phyloP scores from a whole-genome alignment of 2,113 vertebrate genomes.

The Candoia aspera region DNA sequence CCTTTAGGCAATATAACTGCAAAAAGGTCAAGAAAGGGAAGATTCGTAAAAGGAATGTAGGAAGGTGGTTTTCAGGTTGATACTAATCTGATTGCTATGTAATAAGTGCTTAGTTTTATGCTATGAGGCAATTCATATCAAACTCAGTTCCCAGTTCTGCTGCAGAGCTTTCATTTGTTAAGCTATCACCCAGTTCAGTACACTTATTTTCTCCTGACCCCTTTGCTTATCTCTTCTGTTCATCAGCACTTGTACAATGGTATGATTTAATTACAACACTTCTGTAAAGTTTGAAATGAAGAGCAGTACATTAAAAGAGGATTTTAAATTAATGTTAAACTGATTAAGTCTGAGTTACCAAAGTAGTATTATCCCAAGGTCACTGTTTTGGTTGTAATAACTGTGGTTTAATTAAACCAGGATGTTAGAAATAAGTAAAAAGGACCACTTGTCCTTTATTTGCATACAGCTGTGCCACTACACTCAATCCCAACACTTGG shows the following conservation, averaged over 20 bases:
- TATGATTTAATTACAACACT: background rate
- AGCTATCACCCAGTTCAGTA: background rate
- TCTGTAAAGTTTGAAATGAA: background rate
- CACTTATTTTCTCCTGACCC: background rate
- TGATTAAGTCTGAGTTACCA: background rate
- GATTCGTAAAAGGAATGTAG: background rate
- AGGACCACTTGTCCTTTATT: background rate
- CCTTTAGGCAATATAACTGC: background rate
- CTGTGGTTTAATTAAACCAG: background rate
- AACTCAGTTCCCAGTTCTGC: background rate
- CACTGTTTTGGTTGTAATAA: background rate
- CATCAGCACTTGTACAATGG: background rate
- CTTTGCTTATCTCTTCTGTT: background rate
- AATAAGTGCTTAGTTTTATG: background rate
- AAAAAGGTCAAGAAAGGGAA: slow-evolving; percentile 4
- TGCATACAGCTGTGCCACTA: background rate
- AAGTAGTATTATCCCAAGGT: background rate
- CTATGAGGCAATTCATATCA: background rate
- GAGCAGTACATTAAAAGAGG: background rate
- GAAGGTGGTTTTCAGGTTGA: background rate
- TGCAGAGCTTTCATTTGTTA: background rate
- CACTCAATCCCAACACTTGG: background rate
- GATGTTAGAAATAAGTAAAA: background rate
- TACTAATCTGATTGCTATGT: background rate
- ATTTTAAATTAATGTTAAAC: background rate